A percentile compares a stretch with the other conserved stretches of the same genome.
These are phyloP conservation scores for Drosophila nr. perissopoda DNA, from an alignment of 2,888 invertebrate species.

Conservation along the genomic window DNA sequence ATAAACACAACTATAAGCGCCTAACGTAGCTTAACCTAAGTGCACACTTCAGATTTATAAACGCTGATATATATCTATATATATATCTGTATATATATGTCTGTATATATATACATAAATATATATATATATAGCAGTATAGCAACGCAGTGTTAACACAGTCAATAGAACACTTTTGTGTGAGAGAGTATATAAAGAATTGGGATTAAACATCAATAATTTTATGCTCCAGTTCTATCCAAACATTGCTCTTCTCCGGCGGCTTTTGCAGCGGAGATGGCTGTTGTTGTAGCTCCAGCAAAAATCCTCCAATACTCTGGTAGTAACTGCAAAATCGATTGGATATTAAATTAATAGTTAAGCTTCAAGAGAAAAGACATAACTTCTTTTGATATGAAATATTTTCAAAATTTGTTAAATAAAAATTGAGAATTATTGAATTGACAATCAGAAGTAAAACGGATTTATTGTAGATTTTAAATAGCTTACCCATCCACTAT, in stretches of 20 bases:
- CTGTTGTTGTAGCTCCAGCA: constrained; percentile 81
- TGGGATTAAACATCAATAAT: constrained; percentile 69
- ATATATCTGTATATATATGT: constrained; percentile 11
- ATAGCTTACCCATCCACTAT: constrained; percentile 90
- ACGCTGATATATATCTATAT: constrained; percentile 22
- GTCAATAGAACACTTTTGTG: constrained; percentile 73
- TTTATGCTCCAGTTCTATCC: constrained; percentile 82
- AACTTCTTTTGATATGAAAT: not conserved
- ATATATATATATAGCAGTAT: constrained; percentile 40
- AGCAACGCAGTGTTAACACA: constrained; percentile 72
- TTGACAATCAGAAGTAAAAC: not conserved
- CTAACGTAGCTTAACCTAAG: constrained; percentile 42
- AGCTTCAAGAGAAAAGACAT: not conserved
- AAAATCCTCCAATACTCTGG: constrained; percentile 82
- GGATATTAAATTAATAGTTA: not conserved
- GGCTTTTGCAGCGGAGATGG: constrained; percentile 83
- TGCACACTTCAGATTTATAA: constrained; percentile 47
- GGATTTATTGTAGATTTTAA: not conserved
- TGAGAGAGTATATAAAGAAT: constrained; percentile 16
- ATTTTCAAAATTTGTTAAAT: not conserved
- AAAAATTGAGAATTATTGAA: not conserved
- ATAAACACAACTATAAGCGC: constrained; percentile 44
- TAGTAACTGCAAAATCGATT: constrained; percentile 80
- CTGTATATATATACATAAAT: constrained; percentile 7
- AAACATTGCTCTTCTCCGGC: constrained; percentile 84